A percentile compares a stretch with the other conserved stretches of the same genome.
Evolutionary conservation across 2,113 vertebrate species (phyloP).

Genomic region (Megaleporinus macrocephalus): DNA sequence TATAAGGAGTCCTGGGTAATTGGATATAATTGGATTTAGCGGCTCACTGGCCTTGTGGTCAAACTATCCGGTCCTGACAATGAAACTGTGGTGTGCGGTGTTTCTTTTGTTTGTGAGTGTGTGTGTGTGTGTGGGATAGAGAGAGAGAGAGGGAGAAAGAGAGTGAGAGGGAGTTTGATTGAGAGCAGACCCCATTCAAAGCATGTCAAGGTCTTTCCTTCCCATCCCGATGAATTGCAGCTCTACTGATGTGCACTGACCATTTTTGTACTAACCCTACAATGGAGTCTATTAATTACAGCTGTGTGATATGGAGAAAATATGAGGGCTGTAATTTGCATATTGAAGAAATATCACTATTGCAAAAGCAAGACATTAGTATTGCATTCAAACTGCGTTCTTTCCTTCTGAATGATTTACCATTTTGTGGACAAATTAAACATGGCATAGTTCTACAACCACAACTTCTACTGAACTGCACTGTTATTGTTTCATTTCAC

Average conservation of each 20-base stretch:
- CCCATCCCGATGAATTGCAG: background rate
- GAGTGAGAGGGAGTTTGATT: background rate
- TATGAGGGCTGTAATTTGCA: background rate
- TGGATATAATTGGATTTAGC: conserved; percentile 69
- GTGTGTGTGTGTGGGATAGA: conserved; percentile 19
- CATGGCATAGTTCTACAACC: too few relatives aligned
- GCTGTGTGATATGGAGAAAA: background rate
- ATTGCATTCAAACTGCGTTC: too few relatives aligned
- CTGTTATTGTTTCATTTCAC: too few relatives aligned
- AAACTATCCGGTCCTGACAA: conserved; percentile 52
- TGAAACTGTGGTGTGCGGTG: conserved; percentile 13
- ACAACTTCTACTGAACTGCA: too few relatives aligned
- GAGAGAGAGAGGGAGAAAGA: background rate
- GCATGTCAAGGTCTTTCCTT: background rate
- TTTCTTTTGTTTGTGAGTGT: conserved; percentile 21
- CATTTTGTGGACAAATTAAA: too few relatives aligned
- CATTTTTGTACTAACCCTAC: background rate
- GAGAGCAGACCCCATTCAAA: conserved; percentile 9
- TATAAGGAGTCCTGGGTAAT: conserved; percentile 59
- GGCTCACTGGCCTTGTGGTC: conserved; percentile 67
- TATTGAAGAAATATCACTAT: too few relatives aligned
- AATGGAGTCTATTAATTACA: background rate
- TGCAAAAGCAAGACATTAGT: too few relatives aligned
- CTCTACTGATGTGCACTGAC: background rate
- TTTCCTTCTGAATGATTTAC: too few relatives aligned